phyloP scores from a whole-genome alignment of 2,888 invertebrate genomes.

The Polyploca ridens region DNA sequence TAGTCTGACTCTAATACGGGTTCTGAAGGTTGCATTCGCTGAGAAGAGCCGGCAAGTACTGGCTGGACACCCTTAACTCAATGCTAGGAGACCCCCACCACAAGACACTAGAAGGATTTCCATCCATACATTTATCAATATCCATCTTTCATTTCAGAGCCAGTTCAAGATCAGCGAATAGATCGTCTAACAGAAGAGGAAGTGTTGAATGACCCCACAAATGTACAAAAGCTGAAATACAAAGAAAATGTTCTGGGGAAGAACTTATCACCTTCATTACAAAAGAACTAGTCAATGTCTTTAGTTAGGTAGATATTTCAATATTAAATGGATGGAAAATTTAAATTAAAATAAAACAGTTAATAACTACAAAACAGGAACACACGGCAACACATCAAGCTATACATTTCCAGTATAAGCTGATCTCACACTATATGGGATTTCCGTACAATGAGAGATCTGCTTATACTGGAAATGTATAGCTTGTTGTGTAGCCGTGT shows the following conservation, averaged over 20 bases:
- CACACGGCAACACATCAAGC: too few relatives aligned
- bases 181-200: constrained; percentile 87
- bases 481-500: too few relatives aligned
- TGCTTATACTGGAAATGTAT: too few relatives aligned
- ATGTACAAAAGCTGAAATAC: constrained; percentile 88
- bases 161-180: constrained; percentile 89
- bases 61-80: too few relatives aligned
- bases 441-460: too few relatives aligned
- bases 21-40: too few relatives aligned
- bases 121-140: neutral
- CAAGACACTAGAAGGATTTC: neutral
- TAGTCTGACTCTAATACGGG: too few relatives aligned
- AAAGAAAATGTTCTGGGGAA: constrained; percentile 87
- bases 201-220: constrained; percentile 80
- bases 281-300: constrained; percentile 44
- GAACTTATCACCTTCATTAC: constrained; percentile 87
- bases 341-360: too few relatives aligned
- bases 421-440: too few relatives aligned
- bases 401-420: too few relatives aligned
- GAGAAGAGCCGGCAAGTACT: too few relatives aligned
- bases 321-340: neutral
- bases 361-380: neutral
- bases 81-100: too few relatives aligned
- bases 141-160: constrained; percentile 75
- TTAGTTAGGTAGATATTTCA: neutral